Evolutionary conservation across 2,888 invertebrate genomes (phyloP).

Genomic region (Drosophila helvetica): DNA sequence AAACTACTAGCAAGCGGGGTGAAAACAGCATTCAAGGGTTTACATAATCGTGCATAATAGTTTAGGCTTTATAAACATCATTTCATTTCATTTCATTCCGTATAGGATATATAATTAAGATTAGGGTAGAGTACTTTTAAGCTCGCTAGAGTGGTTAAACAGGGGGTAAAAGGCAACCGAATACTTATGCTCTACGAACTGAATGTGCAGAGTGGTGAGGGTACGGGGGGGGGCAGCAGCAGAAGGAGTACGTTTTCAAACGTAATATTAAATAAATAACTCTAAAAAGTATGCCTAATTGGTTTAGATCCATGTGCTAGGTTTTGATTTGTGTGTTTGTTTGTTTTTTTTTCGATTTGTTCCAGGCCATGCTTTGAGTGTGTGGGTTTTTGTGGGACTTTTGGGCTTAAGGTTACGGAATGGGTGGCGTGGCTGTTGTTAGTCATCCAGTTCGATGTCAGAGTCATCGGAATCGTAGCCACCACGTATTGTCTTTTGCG

Average conservation of each 20-base stretch:
- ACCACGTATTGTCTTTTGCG: conserved; percentile 85
- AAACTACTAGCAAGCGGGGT: no score
- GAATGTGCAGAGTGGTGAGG: conserved; percentile 24
- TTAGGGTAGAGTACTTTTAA: conserved; percentile 36
- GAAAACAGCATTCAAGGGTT: neutral
- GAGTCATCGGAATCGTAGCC: conserved; percentile 85
- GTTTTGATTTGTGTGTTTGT: conserved; percentile 60
- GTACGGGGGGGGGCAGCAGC: conserved; percentile 25
- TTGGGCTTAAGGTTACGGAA: conserved; percentile 23
- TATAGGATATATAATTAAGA: conserved; percentile 19
- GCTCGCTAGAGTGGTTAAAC: conserved; percentile 41
- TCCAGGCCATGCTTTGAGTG: conserved; percentile 37
- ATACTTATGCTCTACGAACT: conserved; percentile 22
- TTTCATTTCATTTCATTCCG: conserved; percentile 28
- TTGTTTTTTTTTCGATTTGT: conserved; percentile 35
- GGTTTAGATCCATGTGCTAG: conserved; percentile 75
- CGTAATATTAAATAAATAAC: conserved; percentile 72
- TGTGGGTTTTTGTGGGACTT: conserved; percentile 30
- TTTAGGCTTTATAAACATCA: conserved; percentile 26
- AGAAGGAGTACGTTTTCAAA: conserved; percentile 47
- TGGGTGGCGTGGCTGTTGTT: conserved; percentile 52
- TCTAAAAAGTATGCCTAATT: conserved; percentile 77
- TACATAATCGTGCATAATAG: conserved; percentile 28
- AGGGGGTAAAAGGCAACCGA: conserved; percentile 40
- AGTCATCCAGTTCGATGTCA: conserved; percentile 86